phyloP scores from a whole-genome alignment of 2,113 vertebrate species.

The Antechinus stuartii region DNA sequence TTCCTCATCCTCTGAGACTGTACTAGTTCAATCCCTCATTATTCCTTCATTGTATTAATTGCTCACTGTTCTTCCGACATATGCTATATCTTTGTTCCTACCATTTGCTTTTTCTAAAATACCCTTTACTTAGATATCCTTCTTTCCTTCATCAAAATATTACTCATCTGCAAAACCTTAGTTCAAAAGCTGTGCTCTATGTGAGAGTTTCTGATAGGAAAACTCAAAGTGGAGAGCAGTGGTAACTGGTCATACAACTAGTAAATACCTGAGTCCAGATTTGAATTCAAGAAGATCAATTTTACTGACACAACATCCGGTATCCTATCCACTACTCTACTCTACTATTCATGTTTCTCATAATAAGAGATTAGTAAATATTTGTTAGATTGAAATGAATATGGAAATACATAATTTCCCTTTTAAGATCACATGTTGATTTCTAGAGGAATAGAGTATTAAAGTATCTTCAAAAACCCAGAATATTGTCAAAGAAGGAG shows the following conservation, averaged over 20 bases:
- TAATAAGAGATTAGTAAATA: too few relatives aligned
- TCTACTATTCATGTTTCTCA: too few relatives aligned
- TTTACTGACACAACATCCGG: too few relatives aligned
- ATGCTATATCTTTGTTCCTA: neutral
- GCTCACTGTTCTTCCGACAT: neutral
- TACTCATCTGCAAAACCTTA: neutral
- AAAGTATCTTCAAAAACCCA: neutral
- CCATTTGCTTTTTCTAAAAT: neutral
- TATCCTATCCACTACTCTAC: too few relatives aligned
- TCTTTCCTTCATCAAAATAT: neutral
- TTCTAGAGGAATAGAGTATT: neutral
- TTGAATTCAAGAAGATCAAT: too few relatives aligned
- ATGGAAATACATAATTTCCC: neutral
- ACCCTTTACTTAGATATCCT: neutral
- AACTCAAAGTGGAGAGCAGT: neutral
- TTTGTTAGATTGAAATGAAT: too few relatives aligned
- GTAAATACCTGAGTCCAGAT: too few relatives aligned
- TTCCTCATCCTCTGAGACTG: neutral
- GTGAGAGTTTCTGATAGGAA: neutral
- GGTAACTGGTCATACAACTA: too few relatives aligned
- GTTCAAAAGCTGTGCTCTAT: neutral
- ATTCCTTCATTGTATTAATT: neutral
- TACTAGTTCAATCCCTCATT: neutral
- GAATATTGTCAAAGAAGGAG: conserved; percentile 4
- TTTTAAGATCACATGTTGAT: conserved; percentile 17